Evolutionary conservation across 2,888 invertebrate genomes (phyloP).

Genomic region (Odontocolon sp.): DNA sequence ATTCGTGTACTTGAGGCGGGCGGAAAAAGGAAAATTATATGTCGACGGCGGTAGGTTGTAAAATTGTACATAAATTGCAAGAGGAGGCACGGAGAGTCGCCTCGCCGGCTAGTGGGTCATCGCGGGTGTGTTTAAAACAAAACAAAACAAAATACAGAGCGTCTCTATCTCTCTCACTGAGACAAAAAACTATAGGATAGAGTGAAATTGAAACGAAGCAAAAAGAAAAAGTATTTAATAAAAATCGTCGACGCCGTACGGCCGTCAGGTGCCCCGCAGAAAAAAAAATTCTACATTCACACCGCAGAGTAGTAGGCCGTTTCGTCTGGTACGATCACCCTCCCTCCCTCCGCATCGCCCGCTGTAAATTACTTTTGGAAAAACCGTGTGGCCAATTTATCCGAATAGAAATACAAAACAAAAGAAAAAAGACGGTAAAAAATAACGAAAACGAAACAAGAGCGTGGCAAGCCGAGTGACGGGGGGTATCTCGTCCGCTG

Average conservation of each 20-base stretch:
- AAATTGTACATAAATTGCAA: conserved; percentile 85
- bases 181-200: conserved; percentile 52
- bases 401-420: conserved; percentile 19
- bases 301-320: conserved; percentile 69
- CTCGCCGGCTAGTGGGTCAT: conserved; percentile 74
- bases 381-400: conserved; percentile 10
- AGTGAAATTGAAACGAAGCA: conserved; percentile 42
- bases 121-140: conserved; percentile 67
- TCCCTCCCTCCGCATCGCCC: conserved; percentile 59
- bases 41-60: conserved; percentile 82
- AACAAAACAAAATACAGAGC: conserved; percentile 64
- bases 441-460: conserved; percentile 25
- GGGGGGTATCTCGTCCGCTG: conserved; percentile 48
- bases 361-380: conserved; percentile 43
- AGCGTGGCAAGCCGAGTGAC: conserved; percentile 50
- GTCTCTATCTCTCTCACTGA: conserved; percentile 71
- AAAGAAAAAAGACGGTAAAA: conserved; percentile 9
- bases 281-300: conserved; percentile 68
- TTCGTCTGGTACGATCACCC: conserved; percentile 67
- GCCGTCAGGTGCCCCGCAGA: conserved; percentile 63
- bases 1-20: conserved; percentile 79
- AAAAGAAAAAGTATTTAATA: conserved; percentile 40
- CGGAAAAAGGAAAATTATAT: conserved; percentile 77
- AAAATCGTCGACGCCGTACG: conserved; percentile 64
- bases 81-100: conserved; percentile 82